Percentiles rank a stretch among this genome's conserved stretches.
phyloP scores from a whole-genome alignment of 2,797 vertebrate species.

The Sebastes melanostomus region DNA sequence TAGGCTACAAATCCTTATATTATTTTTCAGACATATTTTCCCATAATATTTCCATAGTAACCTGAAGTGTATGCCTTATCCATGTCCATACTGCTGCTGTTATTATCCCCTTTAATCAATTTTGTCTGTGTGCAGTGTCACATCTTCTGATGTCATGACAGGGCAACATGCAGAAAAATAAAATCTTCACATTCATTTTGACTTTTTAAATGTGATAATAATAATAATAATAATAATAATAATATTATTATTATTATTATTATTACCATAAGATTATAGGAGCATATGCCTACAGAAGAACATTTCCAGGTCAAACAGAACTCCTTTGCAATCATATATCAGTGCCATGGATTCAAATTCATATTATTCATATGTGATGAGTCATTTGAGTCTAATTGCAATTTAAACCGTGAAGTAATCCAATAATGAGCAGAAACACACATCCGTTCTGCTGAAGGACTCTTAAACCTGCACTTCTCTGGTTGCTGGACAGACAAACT shows the following conservation, averaged over 20 bases:
- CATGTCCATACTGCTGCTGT: not conserved
- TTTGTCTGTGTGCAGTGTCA: not conserved
- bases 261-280: not conserved
- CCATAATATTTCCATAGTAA: not conserved
- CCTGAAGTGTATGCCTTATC: not conserved
- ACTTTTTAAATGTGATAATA: not conserved
- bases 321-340: not conserved
- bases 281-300: not conserved
- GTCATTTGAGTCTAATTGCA: slow-evolving; percentile 23
- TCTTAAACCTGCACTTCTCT: no score
- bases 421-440: slow-evolving; percentile 27
- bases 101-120: not conserved
- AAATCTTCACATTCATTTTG: not conserved
- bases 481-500: not conserved
- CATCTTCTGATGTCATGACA: not conserved
- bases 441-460: not conserved
- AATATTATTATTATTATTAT: not conserved
- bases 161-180: not conserved
- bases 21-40: not conserved
- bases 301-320: not conserved
- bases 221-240: not conserved
- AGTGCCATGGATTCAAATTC: not conserved
- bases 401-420: slow-evolving; percentile 34
- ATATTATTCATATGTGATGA: slow-evolving; percentile 4
- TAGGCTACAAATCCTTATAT: not conserved